Evolutionary conservation across 2,113 vertebrate genomes (phyloP).

Genomic region (Planiliza haematocheilus): DNA sequence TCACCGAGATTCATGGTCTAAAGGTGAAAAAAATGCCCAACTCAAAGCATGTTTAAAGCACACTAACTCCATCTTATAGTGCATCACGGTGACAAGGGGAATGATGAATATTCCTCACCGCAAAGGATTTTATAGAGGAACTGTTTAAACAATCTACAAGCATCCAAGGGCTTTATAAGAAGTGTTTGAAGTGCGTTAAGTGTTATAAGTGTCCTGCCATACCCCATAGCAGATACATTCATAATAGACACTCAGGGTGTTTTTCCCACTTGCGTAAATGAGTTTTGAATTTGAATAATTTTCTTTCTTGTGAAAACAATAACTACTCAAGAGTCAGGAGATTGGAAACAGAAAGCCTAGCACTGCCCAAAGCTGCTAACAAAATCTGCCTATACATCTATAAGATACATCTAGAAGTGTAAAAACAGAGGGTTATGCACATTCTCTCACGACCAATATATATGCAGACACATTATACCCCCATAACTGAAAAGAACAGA

Average conservation of each 20-base stretch:
- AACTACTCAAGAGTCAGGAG: no score
- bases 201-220: background rate
- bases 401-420: no score
- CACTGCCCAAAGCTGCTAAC: background rate
- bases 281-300: background rate
- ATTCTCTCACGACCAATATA: no score
- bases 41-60: background rate
- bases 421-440: no score
- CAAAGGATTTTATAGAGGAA: background rate
- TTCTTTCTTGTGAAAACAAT: background rate
- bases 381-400: background rate
- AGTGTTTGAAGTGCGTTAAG: background rate
- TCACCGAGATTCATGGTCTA: slow-evolving; percentile 32
- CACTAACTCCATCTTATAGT: background rate
- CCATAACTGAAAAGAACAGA: no score
- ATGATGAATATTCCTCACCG: background rate
- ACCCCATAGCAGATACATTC: background rate
- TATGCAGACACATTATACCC: no score
- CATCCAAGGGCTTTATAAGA: slow-evolving; percentile 1
- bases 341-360: background rate
- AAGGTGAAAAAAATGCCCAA: background rate
- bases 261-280: background rate
- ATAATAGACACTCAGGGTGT: background rate
- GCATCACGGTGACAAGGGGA: background rate
- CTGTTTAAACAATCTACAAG: slow-evolving; percentile 3